Conservation (phyloP, 2,797 vertebrate species). For the Hydrocynus forskahlii region DNA sequence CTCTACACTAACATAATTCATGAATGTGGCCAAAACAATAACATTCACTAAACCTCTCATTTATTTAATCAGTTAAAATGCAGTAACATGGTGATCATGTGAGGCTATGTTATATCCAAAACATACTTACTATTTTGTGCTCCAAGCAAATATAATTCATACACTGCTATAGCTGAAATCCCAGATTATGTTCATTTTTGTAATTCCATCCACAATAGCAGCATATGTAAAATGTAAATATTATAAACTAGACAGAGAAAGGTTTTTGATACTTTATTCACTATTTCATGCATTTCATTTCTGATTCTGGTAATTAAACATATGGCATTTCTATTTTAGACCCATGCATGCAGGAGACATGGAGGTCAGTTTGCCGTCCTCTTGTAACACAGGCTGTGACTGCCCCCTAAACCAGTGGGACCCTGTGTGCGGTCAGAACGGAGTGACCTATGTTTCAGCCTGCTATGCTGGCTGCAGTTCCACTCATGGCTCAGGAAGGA, state of each 20-base stretch:
- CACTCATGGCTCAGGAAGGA: conserved; percentile 72
- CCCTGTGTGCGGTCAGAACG: conserved; percentile 86
- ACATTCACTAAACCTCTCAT: background rate
- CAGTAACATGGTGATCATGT: background rate
- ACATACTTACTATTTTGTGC: too few relatives aligned
- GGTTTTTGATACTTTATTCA: too few relatives aligned
- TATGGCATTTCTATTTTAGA: conserved; percentile 54
- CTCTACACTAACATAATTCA: conserved; percentile 10
- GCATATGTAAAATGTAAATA: background rate
- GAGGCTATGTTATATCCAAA: too few relatives aligned
- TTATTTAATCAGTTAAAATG: background rate
- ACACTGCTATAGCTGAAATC: too few relatives aligned
- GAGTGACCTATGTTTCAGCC: conserved; percentile 85
- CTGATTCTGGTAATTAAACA: background rate
- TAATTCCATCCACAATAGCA: background rate
- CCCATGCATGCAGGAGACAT: conserved; percentile 38
- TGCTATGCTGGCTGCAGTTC: conserved; percentile 87
- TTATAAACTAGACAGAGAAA: background rate
- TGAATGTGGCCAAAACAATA: too few relatives aligned
- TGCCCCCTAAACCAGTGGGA: conserved; percentile 87
- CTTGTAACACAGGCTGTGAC: conserved; percentile 84
- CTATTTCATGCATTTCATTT: background rate
- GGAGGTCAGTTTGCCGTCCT: conserved; percentile 64
- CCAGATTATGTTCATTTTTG: too few relatives aligned
- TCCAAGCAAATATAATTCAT: too few relatives aligned